Evolutionary conservation across 1,140 invertebrate species (phyloP).

Genomic region (Oppia nitens): DNA sequence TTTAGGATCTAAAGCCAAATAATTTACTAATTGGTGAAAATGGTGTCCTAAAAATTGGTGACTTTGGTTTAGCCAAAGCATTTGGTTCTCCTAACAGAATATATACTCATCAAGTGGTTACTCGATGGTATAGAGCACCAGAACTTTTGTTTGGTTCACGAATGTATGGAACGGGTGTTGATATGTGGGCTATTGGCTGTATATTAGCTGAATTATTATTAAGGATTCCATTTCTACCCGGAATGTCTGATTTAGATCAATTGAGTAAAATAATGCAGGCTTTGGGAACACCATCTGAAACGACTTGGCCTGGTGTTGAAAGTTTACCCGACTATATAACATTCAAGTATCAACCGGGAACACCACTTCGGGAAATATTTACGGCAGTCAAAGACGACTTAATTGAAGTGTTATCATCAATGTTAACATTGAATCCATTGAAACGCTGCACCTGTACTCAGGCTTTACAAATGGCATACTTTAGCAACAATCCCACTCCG

Average conservation of each 20-base stretch:
- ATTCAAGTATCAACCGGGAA: conserved; percentile 60
- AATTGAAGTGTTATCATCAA: conserved; percentile 56
- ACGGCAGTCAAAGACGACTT: conserved; percentile 86
- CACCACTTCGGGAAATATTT: conserved; percentile 76
- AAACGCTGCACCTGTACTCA: conserved; percentile 58
- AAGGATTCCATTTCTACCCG: conserved; percentile 75
- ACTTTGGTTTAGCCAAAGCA: conserved; percentile 95
- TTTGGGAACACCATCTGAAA: conserved; percentile 74
- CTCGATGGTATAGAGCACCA: conserved; percentile 59
- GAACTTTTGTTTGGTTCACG: conserved; percentile 89
- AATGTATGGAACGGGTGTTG: conserved; percentile 86
- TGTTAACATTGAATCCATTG: conserved; percentile 69
- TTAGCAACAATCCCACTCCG: conserved; percentile 70
- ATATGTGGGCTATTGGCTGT: conserved; percentile 97
- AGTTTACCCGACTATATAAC: conserved; percentile 76
- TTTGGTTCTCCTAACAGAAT: conserved; percentile 89
- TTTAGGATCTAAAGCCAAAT: conserved; percentile 89
- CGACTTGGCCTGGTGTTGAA: conserved; percentile 75
- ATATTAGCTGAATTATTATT: conserved; percentile 89
- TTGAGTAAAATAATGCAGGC: conserved; percentile 83
- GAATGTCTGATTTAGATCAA: conserved; percentile 92
- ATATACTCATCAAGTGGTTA: conserved; percentile 97
- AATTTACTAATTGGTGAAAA: conserved; percentile 85
- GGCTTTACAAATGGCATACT: conserved; percentile 34
- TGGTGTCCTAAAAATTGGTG: conserved; percentile 87